A percentile compares a stretch with the other conserved stretches of the same genome.
Conservation (phyloP, 2,888 invertebrate genomes). For the Nebria salina region DNA sequence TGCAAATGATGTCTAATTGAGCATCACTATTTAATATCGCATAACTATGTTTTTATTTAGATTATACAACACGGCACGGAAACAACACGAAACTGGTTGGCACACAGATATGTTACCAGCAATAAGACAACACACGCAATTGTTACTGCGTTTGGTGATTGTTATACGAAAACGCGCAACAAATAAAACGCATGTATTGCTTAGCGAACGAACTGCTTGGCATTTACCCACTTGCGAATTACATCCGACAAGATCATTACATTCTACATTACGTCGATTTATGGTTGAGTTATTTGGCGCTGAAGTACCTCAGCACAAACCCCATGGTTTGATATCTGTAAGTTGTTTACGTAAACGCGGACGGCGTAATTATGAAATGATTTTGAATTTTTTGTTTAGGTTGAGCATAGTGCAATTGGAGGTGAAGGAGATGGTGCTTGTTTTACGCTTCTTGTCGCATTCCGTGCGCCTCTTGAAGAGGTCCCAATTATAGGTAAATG, state of each 20-base stretch:
- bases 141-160: constrained; percentile 80
- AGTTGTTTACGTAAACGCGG: constrained; percentile 41
- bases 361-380: background rate
- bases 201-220: constrained; percentile 84
- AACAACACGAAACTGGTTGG: constrained; percentile 65
- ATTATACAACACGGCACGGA: constrained; percentile 52
- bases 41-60: constrained; percentile 49
- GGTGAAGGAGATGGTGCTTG: constrained; percentile 88
- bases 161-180: constrained; percentile 83
- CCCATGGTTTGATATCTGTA: constrained; percentile 79
- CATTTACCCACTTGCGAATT: constrained; percentile 91
- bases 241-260: constrained; percentile 85
- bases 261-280: constrained; percentile 86
- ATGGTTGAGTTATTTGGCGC: constrained; percentile 93
- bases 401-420: constrained; percentile 73
- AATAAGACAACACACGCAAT: constrained; percentile 73
- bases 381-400: constrained; percentile 52
- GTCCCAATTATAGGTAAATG: constrained; percentile 88
- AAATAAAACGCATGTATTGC: constrained; percentile 84
- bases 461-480: constrained; percentile 85
- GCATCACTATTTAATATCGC: background rate
- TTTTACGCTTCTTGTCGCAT: constrained; percentile 83
- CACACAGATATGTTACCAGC: constrained; percentile 79
- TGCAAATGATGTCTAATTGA: too few relatives aligned
- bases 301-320: constrained; percentile 84